Evolutionary conservation across 2,113 vertebrate genomes (phyloP), one percentile per base, ranked within the genome.

Genomic region (Elephantulus edwardii): DNA sequence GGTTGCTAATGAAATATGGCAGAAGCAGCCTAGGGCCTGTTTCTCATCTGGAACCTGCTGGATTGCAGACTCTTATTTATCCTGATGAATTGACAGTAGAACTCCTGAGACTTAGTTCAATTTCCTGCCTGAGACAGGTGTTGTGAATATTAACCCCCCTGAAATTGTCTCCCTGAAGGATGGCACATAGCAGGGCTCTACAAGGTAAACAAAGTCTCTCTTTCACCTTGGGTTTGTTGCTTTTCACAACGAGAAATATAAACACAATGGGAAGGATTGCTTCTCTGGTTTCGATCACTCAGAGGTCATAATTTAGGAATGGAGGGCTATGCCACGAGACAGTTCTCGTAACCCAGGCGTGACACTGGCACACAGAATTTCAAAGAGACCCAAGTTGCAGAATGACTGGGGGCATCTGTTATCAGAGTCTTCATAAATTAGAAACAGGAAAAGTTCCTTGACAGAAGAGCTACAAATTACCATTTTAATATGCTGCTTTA

Each of bases 21-120:
- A 93, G 89, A 85, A 83, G 72, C 20, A 64, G 80, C 80, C 76
- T 8, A 50, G 11, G 83, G 93, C 91, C 88, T 95, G 91, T 79
- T 93, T 95, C 86, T 95, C 95, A 91, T 96, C 90, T 95, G 83
- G 44, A 92, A 68, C 50, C 48, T 90, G 80, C 93, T 90, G 62
- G 22, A 86, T 82, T 75, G 62, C 88, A 95, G 40, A 56, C 52
- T 86, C 48, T 86, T 93, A 95, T 95, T 95, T 94, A 88, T 93
- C 85, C 94, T 93, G 90, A 92, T 86, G 83, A 95, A 92, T 70
- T 95, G 91, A 94, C 86, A 94, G 76, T 86, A 33, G 48, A 86
- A 86, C 91, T 90, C 89, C 46, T 54, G 93, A 91, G 90, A 88
- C 28, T 81, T 88, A 64, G 50, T 88, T 81, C 83, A 86, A 90